A percentile compares a stretch with the other conserved stretches of the same genome.
Conservation (phyloP, 2,113 vertebrate genomes). For the Hypomesus transpacificus region DNA sequence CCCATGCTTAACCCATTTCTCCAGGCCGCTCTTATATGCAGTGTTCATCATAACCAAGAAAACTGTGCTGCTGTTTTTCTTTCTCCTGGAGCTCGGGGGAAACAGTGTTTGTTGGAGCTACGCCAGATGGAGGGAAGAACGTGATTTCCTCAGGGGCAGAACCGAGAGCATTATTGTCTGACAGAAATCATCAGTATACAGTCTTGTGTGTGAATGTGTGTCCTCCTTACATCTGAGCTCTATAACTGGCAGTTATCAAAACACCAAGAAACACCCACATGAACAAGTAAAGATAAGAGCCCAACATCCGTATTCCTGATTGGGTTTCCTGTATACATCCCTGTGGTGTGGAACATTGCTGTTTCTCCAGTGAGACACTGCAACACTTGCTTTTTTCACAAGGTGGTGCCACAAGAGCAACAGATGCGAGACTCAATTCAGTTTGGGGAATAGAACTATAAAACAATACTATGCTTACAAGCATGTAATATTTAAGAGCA, state of each 20-base stretch:
- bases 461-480: conserved; percentile 49
- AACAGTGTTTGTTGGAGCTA: conserved; percentile 51
- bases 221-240: not conserved
- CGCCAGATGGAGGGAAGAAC: conserved; percentile 47
- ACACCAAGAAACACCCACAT: no score
- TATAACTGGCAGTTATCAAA: no score
- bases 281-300: no score
- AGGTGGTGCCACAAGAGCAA: conserved; percentile 71
- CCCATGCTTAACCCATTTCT: conserved; percentile 21
- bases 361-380: conserved; percentile 32
- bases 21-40: conserved; percentile 45
- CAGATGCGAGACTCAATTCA: conserved; percentile 28
- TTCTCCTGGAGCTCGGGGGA: conserved; percentile 43
- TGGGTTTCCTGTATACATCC: no score
- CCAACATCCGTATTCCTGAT: no score
- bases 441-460: conserved; percentile 25
- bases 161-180: conserved; percentile 42
- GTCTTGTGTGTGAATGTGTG: not conserved
- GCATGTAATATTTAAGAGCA: conserved; percentile 49
- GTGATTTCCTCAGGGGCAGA: conserved; percentile 47
- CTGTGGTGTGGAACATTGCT: no score
- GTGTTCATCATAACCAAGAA: conserved; percentile 57
- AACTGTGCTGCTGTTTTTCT: conserved; percentile 54
- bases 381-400: conserved; percentile 65
- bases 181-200: conserved; percentile 50